Evolutionary conservation across 2,797 vertebrate species (phyloP).

Genomic region (Pelobates cultripes): DNA sequence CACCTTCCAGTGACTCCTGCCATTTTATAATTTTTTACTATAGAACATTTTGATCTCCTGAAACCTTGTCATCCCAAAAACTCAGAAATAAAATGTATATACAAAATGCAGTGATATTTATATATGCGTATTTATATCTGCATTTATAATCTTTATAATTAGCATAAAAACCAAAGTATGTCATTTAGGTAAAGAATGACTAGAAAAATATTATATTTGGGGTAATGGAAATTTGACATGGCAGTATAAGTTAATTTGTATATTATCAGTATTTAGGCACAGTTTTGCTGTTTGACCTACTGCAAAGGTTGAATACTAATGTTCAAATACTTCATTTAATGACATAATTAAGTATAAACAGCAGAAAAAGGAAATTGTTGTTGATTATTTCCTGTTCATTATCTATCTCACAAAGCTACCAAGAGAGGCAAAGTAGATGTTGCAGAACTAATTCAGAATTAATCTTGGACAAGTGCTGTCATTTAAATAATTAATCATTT

Average conservation of each 20-base stretch:
- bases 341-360: background rate
- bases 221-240: background rate
- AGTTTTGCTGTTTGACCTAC: constrained; percentile 21
- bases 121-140: no score
- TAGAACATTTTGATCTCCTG: no score
- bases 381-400: constrained; percentile 57
- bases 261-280: constrained; percentile 38
- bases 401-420: constrained; percentile 46
- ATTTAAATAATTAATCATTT: constrained; percentile 60
- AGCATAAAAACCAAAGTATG: no score
- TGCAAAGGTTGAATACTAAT: constrained; percentile 26
- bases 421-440: constrained; percentile 35
- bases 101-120: no score
- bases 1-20: no score
- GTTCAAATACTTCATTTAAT: constrained; percentile 21
- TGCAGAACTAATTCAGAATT: constrained; percentile 46
- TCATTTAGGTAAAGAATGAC: background rate
- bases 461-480: constrained; percentile 48
- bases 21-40: no score
- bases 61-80: no score
- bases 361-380: constrained; percentile 19
- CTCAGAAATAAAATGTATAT: no score
- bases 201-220: background rate
- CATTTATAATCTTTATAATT: no score
- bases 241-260: constrained; percentile 26